Evolutionary conservation across 2,888 invertebrate genomes (phyloP).

Genomic region (Nipponacmea schrenckii): DNA sequence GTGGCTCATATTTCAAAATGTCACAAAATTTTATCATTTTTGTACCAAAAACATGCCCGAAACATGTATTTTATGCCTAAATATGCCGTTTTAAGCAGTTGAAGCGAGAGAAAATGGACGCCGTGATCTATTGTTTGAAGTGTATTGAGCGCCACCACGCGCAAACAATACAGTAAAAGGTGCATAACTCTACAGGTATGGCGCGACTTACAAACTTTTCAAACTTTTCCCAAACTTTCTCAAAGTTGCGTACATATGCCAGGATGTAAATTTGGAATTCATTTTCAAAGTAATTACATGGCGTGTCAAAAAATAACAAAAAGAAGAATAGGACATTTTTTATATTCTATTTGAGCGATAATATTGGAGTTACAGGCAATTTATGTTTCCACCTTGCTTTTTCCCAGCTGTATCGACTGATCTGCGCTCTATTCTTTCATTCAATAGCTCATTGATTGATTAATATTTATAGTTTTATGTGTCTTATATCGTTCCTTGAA

Average conservation of each 20-base stretch:
- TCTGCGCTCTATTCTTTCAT: slow-evolving; percentile 15
- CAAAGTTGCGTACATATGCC: slow-evolving; percentile 16
- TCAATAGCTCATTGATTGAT: slow-evolving; percentile 41
- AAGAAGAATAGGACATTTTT: slow-evolving; percentile 19
- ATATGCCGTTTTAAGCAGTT: background rate
- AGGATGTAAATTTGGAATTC: slow-evolving; percentile 13
- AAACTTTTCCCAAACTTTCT: slow-evolving; percentile 14
- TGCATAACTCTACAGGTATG: slow-evolving; percentile 53
- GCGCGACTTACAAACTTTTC: slow-evolving; percentile 26
- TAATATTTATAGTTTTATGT: slow-evolving; percentile 55
- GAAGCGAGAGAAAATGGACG: slow-evolving; percentile 41
- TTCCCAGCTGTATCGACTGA: slow-evolving; percentile 7
- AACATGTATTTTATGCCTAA: background rate
- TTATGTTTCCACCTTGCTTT: slow-evolving; percentile 13
- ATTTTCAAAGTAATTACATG: slow-evolving; percentile 28
- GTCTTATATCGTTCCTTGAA: slow-evolving; percentile 37
- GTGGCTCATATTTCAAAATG: background rate
- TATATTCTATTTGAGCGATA: slow-evolving; percentile 11
- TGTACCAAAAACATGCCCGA: background rate
- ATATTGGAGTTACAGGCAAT: slow-evolving; percentile 20
- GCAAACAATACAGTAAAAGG: slow-evolving; percentile 53
- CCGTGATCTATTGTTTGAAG: slow-evolving; percentile 50
- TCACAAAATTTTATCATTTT: background rate
- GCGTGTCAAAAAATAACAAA: slow-evolving; percentile 19
- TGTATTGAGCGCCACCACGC: slow-evolving; percentile 55